These are phyloP conservation scores for Branchipolynoe longqiensis DNA, from an alignment of 2,888 invertebrate species.

Conservation along the genomic window DNA sequence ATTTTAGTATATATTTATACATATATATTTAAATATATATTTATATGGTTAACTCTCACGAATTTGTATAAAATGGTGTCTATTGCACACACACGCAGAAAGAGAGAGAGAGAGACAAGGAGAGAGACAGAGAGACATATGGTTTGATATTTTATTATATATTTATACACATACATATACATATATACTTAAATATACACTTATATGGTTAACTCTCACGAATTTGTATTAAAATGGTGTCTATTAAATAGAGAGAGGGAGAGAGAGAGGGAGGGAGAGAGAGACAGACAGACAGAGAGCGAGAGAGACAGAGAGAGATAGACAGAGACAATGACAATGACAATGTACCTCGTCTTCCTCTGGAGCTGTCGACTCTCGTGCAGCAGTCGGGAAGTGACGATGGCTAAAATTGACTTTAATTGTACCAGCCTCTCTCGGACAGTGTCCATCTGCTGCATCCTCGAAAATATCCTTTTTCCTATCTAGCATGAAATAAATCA, in stretches of 20 bases:
- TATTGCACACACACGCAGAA: too few relatives aligned
- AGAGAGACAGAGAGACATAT: too few relatives aligned
- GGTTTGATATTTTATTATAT: background rate
- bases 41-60: too few relatives aligned
- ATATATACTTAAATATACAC: too few relatives aligned
- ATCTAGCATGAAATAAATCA: background rate
- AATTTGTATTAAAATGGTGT: background rate
- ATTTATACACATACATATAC: background rate
- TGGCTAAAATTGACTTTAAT: slow-evolving; percentile 88
- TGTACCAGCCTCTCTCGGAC: slow-evolving; percentile 84
- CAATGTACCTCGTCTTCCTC: slow-evolving; percentile 86
- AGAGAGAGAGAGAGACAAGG: too few relatives aligned
- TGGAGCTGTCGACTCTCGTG: slow-evolving; percentile 79
- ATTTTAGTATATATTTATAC: too few relatives aligned
- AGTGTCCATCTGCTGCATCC: slow-evolving; percentile 71
- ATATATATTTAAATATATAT: too few relatives aligned
- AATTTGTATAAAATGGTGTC: too few relatives aligned
- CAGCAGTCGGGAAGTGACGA: slow-evolving; percentile 90
- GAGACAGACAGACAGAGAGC: background rate
- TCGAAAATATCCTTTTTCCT: slow-evolving; percentile 72
- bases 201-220: too few relatives aligned
- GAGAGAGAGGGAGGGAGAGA: background rate
- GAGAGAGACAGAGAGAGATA: too few relatives aligned
- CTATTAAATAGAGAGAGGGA: background rate
- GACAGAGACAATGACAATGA: background rate